Evolutionary conservation across 1,140 invertebrate genomes (phyloP).

Genomic region (Stegodyphus dumicola): DNA sequence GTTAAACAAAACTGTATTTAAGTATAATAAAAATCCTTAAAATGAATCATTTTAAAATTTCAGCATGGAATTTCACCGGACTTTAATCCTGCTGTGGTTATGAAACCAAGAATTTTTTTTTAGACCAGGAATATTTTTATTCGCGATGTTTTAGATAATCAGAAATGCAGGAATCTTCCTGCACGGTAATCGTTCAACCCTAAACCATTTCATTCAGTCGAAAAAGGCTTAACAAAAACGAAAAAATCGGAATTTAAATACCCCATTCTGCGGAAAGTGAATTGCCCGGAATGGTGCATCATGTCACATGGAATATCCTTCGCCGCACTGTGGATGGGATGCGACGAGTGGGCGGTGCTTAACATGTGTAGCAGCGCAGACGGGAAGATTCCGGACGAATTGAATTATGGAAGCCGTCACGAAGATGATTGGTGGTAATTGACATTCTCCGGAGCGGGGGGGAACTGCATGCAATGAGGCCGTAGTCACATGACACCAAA

Average conservation of each 20-base stretch:
- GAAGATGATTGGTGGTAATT: slow-evolving; percentile 56
- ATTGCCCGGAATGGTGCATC: background rate
- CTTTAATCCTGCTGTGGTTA: too few relatives aligned
- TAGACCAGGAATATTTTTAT: too few relatives aligned
- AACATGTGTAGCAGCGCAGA: background rate
- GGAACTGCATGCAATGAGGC: background rate
- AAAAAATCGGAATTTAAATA: background rate
- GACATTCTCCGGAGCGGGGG: slow-evolving; percentile 32
- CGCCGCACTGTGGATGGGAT: background rate
- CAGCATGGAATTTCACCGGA: too few relatives aligned
- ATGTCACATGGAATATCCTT: background rate
- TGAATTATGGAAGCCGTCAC: slow-evolving; percentile 49
- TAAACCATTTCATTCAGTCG: background rate
- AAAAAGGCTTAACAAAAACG: background rate
- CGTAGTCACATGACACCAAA: slow-evolving; percentile 43
- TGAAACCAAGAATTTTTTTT: too few relatives aligned
- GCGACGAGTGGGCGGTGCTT: background rate
- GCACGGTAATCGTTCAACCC: background rate
- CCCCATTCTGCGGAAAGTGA: background rate
- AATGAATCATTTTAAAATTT: too few relatives aligned
- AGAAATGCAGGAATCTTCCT: too few relatives aligned
- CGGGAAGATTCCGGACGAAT: slow-evolving; percentile 25
- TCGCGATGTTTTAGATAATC: too few relatives aligned
- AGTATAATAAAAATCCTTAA: too few relatives aligned
- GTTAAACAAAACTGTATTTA: too few relatives aligned